phyloP scores from a whole-genome alignment of 2,888 invertebrate genomes.

The Drosophila gaucha region DNA sequence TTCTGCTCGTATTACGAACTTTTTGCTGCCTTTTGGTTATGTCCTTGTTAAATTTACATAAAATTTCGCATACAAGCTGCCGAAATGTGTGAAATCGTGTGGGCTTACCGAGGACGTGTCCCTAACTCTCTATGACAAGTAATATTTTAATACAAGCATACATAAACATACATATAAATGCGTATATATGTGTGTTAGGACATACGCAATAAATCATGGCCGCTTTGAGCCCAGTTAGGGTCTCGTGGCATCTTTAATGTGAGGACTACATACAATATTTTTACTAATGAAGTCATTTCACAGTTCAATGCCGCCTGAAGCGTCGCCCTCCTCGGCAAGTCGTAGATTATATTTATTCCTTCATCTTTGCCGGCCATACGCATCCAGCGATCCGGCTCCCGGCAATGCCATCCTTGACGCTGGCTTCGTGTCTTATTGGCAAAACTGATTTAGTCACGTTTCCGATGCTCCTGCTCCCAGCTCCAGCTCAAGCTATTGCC shows the following conservation, averaged over 20 bases:
- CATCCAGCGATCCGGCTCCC: conserved; percentile 17
- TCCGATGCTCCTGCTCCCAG: conserved; percentile 36
- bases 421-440: conserved; percentile 75
- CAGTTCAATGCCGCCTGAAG: conserved; percentile 68
- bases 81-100: conserved; percentile 43
- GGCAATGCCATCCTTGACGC: conserved; percentile 13
- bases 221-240: conserved; percentile 14
- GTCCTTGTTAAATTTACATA: conserved; percentile 75
- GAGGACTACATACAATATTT: conserved; percentile 66
- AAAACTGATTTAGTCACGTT: conserved; percentile 78
- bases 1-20: conserved; percentile 49
- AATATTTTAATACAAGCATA: conserved; percentile 21
- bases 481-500: conserved; percentile 20
- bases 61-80: conserved; percentile 33
- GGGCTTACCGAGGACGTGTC: conserved; percentile 10
- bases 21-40: conserved; percentile 53
- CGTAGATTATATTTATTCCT: conserved; percentile 58
- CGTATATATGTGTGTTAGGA: conserved; percentile 8
- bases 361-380: conserved; percentile 66
- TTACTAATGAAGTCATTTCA: conserved; percentile 80
- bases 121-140: conserved; percentile 17
- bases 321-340: conserved; percentile 7
- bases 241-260: conserved; percentile 12
- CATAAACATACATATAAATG: background rate
- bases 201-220: conserved; percentile 69